Conservation (phyloP, 53 echinoderm and acorn worm genomes). For the Luidia sarsii region DNA sequence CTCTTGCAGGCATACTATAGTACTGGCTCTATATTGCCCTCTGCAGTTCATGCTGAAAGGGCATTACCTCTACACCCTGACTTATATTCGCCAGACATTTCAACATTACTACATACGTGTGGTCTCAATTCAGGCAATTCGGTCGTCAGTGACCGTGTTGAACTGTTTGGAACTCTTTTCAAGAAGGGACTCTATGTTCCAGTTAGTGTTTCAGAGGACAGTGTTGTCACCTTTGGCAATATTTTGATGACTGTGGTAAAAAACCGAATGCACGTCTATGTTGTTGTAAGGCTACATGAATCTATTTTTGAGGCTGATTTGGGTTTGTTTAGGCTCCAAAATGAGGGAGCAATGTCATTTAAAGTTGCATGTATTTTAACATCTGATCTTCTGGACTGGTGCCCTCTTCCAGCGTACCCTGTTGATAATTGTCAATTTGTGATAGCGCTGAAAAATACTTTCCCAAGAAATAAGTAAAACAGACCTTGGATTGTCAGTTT, state of each 20-base stretch:
- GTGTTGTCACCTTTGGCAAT: constrained; percentile 25
- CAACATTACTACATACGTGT: background rate
- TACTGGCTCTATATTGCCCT: constrained; percentile 2
- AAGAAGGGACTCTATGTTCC: constrained; percentile 32
- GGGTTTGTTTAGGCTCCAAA: constrained; percentile 3
- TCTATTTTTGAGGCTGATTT: constrained; percentile 20
- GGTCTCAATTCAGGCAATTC: background rate
- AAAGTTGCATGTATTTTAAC: background rate
- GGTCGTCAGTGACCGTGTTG: constrained; percentile 9
- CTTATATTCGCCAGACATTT: background rate
- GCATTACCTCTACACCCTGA: background rate
- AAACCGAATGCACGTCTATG: background rate
- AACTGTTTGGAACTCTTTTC: constrained; percentile 6
- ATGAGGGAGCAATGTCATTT: background rate
- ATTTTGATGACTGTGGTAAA: constrained; percentile 35
- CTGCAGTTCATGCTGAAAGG: background rate
- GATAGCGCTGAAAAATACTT: background rate
- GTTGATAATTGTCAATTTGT: background rate
- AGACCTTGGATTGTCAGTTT: no score
- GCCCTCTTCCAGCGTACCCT: constrained; percentile 40
- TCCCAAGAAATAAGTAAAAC: background rate
- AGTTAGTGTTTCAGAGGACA: background rate
- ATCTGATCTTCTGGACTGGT: constrained; percentile 25
- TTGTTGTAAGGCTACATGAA: constrained; percentile 29
- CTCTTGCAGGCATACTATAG: constrained; percentile 31